These are phyloP conservation scores for Melieria crassipennis DNA, from an alignment of 2,888 invertebrate genomes.

Conservation along the genomic window DNA sequence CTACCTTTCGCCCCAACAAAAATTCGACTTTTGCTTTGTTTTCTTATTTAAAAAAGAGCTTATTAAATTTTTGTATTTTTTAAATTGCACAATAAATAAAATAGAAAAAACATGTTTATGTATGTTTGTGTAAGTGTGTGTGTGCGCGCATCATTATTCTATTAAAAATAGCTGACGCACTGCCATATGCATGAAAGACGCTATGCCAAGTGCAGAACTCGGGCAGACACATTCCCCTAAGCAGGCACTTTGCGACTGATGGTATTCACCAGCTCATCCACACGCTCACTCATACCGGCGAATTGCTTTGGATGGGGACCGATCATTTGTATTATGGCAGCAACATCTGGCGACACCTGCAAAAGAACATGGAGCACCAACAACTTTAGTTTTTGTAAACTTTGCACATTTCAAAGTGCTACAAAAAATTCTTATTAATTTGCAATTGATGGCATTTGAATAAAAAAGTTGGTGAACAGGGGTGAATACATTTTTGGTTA, in stretches of 20 bases:
- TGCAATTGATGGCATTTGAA: background rate
- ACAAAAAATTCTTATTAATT: background rate
- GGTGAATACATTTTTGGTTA: too few relatives aligned
- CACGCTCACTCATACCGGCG: slow-evolving; percentile 80
- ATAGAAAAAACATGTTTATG: background rate
- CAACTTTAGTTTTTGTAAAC: background rate
- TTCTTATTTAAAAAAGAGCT: background rate
- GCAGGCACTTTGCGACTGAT: slow-evolving; percentile 74
- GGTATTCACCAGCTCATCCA: slow-evolving; percentile 83
- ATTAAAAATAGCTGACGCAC: too few relatives aligned
- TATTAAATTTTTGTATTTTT: background rate
- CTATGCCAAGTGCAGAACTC: background rate
- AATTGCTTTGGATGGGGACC: slow-evolving; percentile 87
- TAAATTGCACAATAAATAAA: background rate
- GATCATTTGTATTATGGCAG: slow-evolving; percentile 89
- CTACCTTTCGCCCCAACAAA: too few relatives aligned
- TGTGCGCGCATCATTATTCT: too few relatives aligned
- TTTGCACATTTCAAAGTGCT: background rate
- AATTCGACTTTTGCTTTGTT: too few relatives aligned
- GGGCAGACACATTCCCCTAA: slow-evolving; percentile 41
- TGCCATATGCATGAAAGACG: background rate
- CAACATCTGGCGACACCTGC: slow-evolving; percentile 87
- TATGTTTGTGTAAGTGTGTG: background rate
- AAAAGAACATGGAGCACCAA: slow-evolving; percentile 51
- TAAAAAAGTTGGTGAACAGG: too few relatives aligned